Conservation (phyloP, 2,797 vertebrate genomes). For the Loris lydekkerianus region DNA sequence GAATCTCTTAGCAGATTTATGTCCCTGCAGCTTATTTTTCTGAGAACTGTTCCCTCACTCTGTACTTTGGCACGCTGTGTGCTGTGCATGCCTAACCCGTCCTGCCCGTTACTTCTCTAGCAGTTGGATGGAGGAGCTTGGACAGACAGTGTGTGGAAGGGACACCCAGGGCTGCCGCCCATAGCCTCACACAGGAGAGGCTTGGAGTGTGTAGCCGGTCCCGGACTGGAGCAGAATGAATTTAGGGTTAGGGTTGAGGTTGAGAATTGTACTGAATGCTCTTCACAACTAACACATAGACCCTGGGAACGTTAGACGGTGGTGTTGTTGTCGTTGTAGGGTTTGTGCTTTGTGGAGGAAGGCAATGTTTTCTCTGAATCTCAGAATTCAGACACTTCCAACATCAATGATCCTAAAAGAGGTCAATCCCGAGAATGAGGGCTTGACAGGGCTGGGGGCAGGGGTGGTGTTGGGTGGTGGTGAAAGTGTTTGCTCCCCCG, state of each 20-base stretch:
- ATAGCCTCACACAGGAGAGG: neutral
- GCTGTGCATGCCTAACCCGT: neutral
- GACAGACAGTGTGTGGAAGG: neutral
- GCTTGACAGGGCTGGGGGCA: too few relatives aligned
- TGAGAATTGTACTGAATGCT: neutral
- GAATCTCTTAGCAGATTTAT: constrained; percentile 61
- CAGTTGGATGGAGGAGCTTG: neutral
- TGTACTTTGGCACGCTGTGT: neutral
- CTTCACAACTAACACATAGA: neutral
- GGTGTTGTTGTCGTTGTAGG: neutral
- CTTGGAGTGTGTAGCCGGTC: neutral
- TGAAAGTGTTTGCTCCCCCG: neutral
- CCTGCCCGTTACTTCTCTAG: neutral
- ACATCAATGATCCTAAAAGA: neutral
- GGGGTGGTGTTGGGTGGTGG: neutral
- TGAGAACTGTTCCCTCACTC: constrained; percentile 29
- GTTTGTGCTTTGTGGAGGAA: neutral
- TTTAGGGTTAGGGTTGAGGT: neutral
- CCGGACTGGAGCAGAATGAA: neutral
- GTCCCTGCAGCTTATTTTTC: constrained; percentile 56
- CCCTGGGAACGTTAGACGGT: neutral
- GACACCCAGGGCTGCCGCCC: accelerated
- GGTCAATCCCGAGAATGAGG: neutral
- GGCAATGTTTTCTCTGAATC: neutral
- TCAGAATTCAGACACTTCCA: neutral